Base-by-base conservation (phyloP, 2,113 vertebrate species). In the Scomber colias region DNA sequence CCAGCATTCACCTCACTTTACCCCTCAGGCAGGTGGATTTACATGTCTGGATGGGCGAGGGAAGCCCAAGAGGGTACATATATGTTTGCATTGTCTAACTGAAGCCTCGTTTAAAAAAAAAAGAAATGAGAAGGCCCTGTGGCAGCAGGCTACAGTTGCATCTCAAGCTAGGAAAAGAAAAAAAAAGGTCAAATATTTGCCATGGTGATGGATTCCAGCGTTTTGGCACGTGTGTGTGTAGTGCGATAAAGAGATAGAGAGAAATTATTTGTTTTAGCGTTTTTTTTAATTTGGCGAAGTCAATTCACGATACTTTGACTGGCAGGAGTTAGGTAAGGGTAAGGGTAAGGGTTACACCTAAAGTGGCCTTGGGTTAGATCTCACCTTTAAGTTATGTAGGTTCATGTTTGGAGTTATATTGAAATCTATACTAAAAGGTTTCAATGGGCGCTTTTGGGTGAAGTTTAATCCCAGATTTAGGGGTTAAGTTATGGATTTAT, bases 1-100 rank as follows among this genome's bases (percentile, higher is more conserved):
- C 92, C 85, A 55, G 85, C 55, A 19, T 91, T 94, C 93, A 94
- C 93, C 93, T 94, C 90, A 90, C 79, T 92, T 94, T 91, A 93
- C 91, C 94, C 90, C 79, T 81, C 45, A 81, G 89, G 90, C 92
- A 94, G 91, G 90, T 93, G 92, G 83, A 92, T 94, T 93, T 92
- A 84, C 87, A 86, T 90, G 89, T 90, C 86, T 90, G 90, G 90
- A 89, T 93, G 92, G 72, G 45, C 60, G 35, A 40, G 59, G 70
- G 77, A 74, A 75, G 69, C 60, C 66, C 57, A 56, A 50, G 57
- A 77, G 50, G 71, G 31, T 75, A 80, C 89, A 86, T 90, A 88
- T 83, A 81, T 87, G 88, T 89, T 87, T 82, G 87, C 86, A 85
- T 86, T 91, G 81, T 79, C 69, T 67, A 62, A 76, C 60, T 56